Percentiles rank a stretch among this genome's conserved stretches.
Conservation (phyloP, 2,797 vertebrate genomes). For the Chromis chromis region DNA sequence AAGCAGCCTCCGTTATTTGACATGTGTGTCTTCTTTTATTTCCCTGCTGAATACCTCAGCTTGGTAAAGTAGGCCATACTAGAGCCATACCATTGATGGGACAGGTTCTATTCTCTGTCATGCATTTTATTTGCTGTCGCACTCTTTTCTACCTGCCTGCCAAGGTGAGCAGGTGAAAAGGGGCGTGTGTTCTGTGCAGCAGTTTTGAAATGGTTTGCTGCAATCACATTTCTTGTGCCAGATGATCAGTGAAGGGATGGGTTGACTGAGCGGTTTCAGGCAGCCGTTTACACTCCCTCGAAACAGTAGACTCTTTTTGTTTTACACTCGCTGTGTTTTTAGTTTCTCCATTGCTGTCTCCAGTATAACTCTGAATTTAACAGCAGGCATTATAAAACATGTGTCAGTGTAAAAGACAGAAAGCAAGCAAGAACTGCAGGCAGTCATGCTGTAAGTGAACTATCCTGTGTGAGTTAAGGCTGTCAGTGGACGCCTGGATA, state of each 20-base stretch:
- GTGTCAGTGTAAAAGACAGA: slow-evolving; percentile 28
- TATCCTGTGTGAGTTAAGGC: slow-evolving; percentile 66
- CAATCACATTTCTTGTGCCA: neutral
- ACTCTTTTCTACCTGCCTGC: slow-evolving; percentile 35
- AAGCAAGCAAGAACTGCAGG: slow-evolving; percentile 34
- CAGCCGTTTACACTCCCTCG: neutral
- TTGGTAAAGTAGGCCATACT: slow-evolving; percentile 78
- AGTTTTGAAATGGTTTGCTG: slow-evolving; percentile 24
- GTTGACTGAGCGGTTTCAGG: neutral
- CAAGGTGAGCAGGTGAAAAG: slow-evolving; percentile 40
- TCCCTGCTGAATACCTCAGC: slow-evolving; percentile 78
- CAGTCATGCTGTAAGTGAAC: slow-evolving; percentile 57
- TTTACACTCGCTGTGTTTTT: neutral
- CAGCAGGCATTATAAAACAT: slow-evolving; percentile 17
- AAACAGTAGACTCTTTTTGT: neutral
- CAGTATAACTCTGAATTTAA: slow-evolving; percentile 1
- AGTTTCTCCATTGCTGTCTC: neutral
- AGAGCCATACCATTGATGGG: slow-evolving; percentile 54
- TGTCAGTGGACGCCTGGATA: slow-evolving; percentile 72
- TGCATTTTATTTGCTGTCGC: slow-evolving; percentile 30
- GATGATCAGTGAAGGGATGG: slow-evolving; percentile 18
- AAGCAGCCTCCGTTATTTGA: slow-evolving; percentile 77
- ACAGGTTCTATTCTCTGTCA: slow-evolving; percentile 41
- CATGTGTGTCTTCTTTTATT: slow-evolving; percentile 79
- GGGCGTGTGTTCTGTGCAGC: slow-evolving; percentile 7